Conservation (phyloP, 2,113 vertebrate species). For the Callocephalon fimbriatum region DNA sequence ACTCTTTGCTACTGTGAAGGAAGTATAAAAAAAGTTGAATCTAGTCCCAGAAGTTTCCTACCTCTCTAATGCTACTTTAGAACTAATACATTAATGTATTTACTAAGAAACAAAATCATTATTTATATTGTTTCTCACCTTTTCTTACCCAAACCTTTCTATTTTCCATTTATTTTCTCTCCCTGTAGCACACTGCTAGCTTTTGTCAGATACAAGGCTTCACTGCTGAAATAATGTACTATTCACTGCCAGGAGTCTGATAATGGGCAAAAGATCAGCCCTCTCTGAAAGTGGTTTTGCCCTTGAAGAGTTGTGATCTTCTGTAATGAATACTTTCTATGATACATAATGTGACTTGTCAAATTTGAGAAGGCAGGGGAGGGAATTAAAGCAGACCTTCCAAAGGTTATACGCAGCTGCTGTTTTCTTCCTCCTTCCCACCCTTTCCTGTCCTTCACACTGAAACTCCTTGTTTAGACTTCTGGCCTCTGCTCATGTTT, state of each 20-base stretch:
- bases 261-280: slow-evolving; percentile 1
- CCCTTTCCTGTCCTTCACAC: rapidly evolving
- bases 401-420: neutral
- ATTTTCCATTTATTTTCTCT: neutral
- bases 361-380: neutral
- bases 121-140: neutral
- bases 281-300: neutral
- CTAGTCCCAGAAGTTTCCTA: neutral
- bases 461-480: neutral
- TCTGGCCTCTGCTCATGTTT: neutral
- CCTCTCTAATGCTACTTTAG: neutral
- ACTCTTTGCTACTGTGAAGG: neutral
- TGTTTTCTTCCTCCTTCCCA: neutral
- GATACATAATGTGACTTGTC: neutral
- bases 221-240: slow-evolving; percentile 8
- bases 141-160: neutral
- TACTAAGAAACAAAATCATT: neutral
- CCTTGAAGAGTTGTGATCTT: neutral
- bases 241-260: neutral
- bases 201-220: slow-evolving; percentile 41
- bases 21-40: neutral
- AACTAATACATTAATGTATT: neutral
- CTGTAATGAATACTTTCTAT: neutral
- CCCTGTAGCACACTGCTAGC: neutral
- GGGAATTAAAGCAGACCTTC: neutral